phyloP scores from a whole-genome alignment of 2,888 invertebrate species.

The Pristionchus fissidentatus region DNA sequence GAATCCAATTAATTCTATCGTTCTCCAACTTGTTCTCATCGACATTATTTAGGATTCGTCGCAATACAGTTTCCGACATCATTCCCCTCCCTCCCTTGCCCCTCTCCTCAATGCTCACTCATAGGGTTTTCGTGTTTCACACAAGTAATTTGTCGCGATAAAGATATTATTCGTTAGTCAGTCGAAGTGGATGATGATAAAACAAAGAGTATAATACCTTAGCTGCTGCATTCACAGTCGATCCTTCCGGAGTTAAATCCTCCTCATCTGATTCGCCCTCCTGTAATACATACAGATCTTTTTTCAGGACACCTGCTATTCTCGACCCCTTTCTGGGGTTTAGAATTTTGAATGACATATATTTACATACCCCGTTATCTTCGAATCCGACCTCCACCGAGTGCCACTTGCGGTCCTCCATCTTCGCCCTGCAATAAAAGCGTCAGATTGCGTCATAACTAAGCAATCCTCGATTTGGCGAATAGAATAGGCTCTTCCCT shows the following conservation, averaged over 20 bases:
- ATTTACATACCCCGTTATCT: slow-evolving; percentile 20
- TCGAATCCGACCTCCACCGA: slow-evolving; percentile 65
- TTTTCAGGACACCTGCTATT: slow-evolving; percentile 11
- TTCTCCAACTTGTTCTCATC: background rate
- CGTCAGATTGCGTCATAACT: too few relatives aligned
- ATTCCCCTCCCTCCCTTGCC: too few relatives aligned
- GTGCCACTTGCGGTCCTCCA: slow-evolving; percentile 63
- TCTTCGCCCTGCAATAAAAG: background rate
- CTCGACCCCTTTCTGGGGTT: background rate
- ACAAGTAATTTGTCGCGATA: too few relatives aligned
- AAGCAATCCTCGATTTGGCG: too few relatives aligned
- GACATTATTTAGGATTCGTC: background rate
- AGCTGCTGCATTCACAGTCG: background rate
- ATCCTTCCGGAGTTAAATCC: slow-evolving; percentile 29
- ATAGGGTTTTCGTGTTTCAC: too few relatives aligned
- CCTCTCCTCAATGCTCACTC: too few relatives aligned
- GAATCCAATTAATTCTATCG: background rate
- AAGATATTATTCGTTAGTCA: too few relatives aligned
- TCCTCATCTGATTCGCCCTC: slow-evolving; percentile 72
- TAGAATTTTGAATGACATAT: background rate
- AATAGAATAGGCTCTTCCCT: too few relatives aligned
- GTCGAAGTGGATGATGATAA: too few relatives aligned
- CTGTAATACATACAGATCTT: slow-evolving; percentile 53
- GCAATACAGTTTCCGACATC: too few relatives aligned
- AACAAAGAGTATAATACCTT: too few relatives aligned